Evolutionary conservation across 2,888 invertebrate genomes (phyloP).

Genomic region (Drosophila setosimentum): DNA sequence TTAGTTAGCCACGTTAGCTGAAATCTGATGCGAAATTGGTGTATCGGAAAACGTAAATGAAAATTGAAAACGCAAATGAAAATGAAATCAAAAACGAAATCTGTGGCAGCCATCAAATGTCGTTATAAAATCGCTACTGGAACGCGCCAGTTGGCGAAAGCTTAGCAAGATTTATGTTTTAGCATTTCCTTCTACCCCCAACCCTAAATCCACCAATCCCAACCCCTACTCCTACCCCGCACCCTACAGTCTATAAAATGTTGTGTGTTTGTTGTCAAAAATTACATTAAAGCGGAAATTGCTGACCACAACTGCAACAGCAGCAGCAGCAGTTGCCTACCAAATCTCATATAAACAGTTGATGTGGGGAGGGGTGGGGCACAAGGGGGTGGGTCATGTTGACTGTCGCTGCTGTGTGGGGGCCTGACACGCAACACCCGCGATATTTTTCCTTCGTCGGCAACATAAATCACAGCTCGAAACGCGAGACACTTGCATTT

Average conservation of each 20-base stretch:
- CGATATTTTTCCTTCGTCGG: conserved; percentile 67
- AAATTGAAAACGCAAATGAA: conserved; percentile 6
- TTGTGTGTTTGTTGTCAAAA: conserved; percentile 68
- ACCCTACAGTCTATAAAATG: conserved; percentile 7
- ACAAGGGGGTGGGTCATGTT: neutral
- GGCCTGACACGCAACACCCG: conserved; percentile 70
- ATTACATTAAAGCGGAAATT: conserved; percentile 77
- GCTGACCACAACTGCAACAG: conserved; percentile 49
- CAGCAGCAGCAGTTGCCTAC: conserved; percentile 8
- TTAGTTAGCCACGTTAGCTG: conserved; percentile 13
- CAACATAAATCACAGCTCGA: conserved; percentile 69
- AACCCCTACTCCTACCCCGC: neutral
- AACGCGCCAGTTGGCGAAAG: conserved; percentile 54
- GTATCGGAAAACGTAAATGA: conserved; percentile 2
- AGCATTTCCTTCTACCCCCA: conserved; percentile 64
- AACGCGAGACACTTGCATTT: conserved; percentile 66
- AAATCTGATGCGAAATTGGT: conserved; percentile 42
- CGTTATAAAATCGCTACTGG: conserved; percentile 66
- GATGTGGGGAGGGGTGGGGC: neutral
- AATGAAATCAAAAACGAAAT: conserved; percentile 27
- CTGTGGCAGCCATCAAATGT: conserved; percentile 56
- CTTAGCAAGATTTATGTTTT: conserved; percentile 66
- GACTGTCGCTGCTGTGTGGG: conserved; percentile 6
- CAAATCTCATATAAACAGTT: conserved; percentile 13
- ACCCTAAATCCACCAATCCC: neutral